Evolutionary conservation across 1,140 invertebrate genomes (phyloP), one percentile per base, ranked within the genome.

Genomic region (Drosophila neocordata): DNA sequence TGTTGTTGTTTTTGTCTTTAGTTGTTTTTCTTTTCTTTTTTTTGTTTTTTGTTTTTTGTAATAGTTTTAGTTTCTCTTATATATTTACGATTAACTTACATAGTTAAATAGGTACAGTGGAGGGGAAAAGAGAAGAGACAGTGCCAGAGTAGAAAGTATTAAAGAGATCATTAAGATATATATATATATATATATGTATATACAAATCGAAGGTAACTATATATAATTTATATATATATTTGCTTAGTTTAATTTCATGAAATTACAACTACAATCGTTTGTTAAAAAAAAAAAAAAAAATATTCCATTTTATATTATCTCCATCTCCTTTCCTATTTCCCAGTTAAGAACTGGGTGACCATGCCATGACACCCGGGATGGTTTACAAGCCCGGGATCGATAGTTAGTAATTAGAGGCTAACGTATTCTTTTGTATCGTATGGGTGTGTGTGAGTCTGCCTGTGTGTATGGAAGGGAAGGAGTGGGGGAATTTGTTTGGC

Each of bases 1-100:
- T 55, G 52, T 68, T 51, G 22, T 31, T 68, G 56, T 67, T 78
- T 77, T 78, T 77, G 58, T 69, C 34, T 74, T 66, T 71, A 71
- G 65, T 72, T 31, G 4, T 37, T 59, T 15, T 65, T 64, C 18
- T 65, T 24, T 57, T 65, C 9, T 11, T 48, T 48, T 48, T 48
- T 1, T 48, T 20, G 15, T 20, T 48, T 48, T 48, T 20, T 48
- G 15, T 15, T 2, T 44, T 44, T 9, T 35, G 1, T 12, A 2
- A 3, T 31, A 1, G 7, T 35, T 44, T 8, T 44, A 44, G 13
- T 44, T 44, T 31, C 15, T 44, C 15, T 44, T 15, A 20, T 18
- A 20, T 48, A 48, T 56, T 56, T 15, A 56, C 11, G 53, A 11
- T 15, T 56, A 56, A 56, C 53, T 56, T 56, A 56, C 52, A 31